These are phyloP conservation scores for Pedionomus torquatus DNA, from an alignment of 2,113 vertebrate genomes.

Conservation along the genomic window DNA sequence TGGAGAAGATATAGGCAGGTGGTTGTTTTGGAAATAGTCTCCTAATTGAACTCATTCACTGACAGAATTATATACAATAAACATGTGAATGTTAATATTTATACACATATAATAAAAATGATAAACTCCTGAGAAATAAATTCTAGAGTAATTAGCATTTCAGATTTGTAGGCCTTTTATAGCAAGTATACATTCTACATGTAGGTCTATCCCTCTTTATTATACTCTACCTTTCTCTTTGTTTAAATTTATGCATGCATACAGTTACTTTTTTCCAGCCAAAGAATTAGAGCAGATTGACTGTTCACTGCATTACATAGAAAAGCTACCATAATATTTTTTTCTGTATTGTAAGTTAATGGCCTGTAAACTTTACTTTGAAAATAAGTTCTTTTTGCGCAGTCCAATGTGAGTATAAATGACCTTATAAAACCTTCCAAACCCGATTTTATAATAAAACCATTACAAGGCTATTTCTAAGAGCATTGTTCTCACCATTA, in stretches of 20 bases:
- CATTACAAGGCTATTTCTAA: conserved; percentile 62
- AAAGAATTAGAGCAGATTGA: not conserved
- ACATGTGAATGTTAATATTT: not conserved
- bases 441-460: conserved; percentile 50
- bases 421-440: conserved; percentile 45
- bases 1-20: not conserved
- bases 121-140: not conserved
- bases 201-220: not conserved
- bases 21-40: not conserved
- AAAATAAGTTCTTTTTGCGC: conserved; percentile 15
- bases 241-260: not conserved
- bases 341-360: conserved; percentile 39
- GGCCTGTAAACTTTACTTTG: conserved; percentile 51
- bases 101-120: not conserved
- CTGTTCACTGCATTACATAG: not conserved
- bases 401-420: conserved; percentile 52
- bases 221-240: not conserved
- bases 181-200: not conserved
- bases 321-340: conserved; percentile 40
- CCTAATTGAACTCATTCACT: not conserved
- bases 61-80: not conserved
- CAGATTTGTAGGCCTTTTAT: not conserved
- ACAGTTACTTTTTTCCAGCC: not conserved
- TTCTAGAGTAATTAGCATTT: not conserved
- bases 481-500: conserved; percentile 68